phyloP scores from a whole-genome alignment of 1,140 invertebrate genomes.

The Yoshiicerus persimilis region DNA sequence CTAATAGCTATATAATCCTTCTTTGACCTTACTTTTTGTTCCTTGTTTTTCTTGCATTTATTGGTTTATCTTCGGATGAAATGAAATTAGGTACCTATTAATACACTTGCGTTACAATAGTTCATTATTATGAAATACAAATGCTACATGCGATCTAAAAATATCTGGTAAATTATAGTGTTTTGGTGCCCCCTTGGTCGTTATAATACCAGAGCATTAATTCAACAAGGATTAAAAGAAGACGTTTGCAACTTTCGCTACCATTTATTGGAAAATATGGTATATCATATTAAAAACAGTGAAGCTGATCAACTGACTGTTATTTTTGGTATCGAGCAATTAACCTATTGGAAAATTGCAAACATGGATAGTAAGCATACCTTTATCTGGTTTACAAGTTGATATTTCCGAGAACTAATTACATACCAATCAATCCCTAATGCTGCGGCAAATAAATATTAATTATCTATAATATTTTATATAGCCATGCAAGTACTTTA shows the following conservation, averaged over 20 bases:
- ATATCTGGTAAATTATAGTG: not conserved
- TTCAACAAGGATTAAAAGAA: slow-evolving; percentile 5
- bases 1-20: too few relatives aligned
- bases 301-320: not conserved
- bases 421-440: not conserved
- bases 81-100: too few relatives aligned
- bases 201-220: not conserved
- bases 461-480: not conserved
- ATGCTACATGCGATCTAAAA: too few relatives aligned
- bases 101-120: too few relatives aligned
- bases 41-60: not conserved
- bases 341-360: slow-evolving; percentile 29
- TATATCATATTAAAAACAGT: not conserved
- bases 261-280: slow-evolving; percentile 5
- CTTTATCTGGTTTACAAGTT: not conserved
- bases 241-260: slow-evolving; percentile 25
- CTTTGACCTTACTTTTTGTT: not conserved
- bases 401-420: not conserved
- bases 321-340: slow-evolving; percentile 24
- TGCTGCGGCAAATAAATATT: too few relatives aligned
- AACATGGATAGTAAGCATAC: slow-evolving; percentile 17
- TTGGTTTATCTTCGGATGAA: not conserved
- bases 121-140: too few relatives aligned
- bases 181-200: slow-evolving; percentile 28
- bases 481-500: slow-evolving; percentile 2